A percentile compares a stretch with the other conserved stretches of the same genome.
Evolutionary conservation across 1,140 invertebrate genomes (phyloP).

Genomic region (Drosophila orosa): DNA sequence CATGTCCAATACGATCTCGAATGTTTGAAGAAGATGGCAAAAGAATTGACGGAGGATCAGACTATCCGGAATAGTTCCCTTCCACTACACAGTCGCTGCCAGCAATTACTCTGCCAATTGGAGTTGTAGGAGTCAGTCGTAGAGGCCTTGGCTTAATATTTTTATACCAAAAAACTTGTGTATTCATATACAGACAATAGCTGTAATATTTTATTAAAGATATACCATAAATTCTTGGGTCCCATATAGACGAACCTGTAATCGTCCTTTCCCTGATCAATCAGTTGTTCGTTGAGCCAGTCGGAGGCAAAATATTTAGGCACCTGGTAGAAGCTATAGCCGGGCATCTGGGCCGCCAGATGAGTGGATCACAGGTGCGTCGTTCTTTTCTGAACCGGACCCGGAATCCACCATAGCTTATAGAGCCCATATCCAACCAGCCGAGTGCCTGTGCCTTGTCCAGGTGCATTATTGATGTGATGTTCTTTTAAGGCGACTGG

Average conservation of each 20-base stretch:
- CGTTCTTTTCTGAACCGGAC: too few species aligned
- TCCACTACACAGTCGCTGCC: slow-evolving; percentile 33
- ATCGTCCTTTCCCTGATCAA: slow-evolving; percentile 91
- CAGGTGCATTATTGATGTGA: too few species aligned
- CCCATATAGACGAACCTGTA: slow-evolving; percentile 99
- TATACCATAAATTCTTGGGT: slow-evolving; percentile 93
- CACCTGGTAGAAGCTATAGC: slow-evolving; percentile 90
- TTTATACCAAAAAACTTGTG: slow-evolving; percentile 77
- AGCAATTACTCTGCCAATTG: slow-evolving; percentile 30
- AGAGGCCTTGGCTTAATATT: slow-evolving; percentile 58
- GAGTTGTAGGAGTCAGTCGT: slow-evolving; percentile 14
- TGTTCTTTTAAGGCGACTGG: too few species aligned
- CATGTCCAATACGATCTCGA: slow-evolving; percentile 69
- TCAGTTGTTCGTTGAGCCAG: slow-evolving; percentile 97
- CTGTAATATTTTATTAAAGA: slow-evolving; percentile 58
- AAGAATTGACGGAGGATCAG: slow-evolving; percentile 50
- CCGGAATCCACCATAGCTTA: too few species aligned
- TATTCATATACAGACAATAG: slow-evolving; percentile 70
- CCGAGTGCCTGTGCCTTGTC: too few species aligned
- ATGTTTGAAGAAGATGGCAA: slow-evolving; percentile 46
- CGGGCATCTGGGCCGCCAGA: slow-evolving; percentile 88
- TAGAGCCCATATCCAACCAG: too few species aligned
- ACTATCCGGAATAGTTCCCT: slow-evolving; percentile 52
- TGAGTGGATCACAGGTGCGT: too few species aligned
- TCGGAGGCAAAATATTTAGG: slow-evolving; percentile 95